phyloP scores from a whole-genome alignment of 2,888 invertebrate genomes.

The Brenthis daphne region DNA sequence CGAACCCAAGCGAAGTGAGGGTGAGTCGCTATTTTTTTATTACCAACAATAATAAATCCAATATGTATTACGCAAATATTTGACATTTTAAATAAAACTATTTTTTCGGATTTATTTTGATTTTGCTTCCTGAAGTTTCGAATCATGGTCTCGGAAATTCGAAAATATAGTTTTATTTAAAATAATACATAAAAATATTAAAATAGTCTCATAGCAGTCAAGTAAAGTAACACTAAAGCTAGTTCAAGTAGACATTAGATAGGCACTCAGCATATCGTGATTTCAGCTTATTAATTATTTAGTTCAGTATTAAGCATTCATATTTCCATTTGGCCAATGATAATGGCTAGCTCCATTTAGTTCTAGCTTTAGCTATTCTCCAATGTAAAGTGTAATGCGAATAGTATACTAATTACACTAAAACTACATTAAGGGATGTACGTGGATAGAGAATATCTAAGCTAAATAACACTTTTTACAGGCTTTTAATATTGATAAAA shows the following conservation, averaged over 20 bases:
- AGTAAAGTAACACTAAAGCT: not conserved
- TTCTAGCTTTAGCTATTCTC: constrained; percentile 23
- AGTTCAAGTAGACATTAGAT: not conserved
- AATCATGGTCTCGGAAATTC: too few species aligned
- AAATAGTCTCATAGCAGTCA: not conserved
- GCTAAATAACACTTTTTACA: not conserved
- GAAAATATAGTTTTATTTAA: too few species aligned
- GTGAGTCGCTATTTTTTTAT: too few species aligned
- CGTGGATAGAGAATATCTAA: constrained; percentile 5
- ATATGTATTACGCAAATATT: too few species aligned
- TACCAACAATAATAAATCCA: too few species aligned
- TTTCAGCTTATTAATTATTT: constrained; percentile 6
- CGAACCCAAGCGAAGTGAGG: too few species aligned
- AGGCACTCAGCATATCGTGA: not conserved
- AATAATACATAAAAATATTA: not conserved
- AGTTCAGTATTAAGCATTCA: constrained; percentile 27
- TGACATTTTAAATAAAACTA: too few species aligned
- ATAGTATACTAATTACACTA: constrained; percentile 30
- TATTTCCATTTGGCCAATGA: constrained; percentile 24
- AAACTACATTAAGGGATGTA: constrained; percentile 21
- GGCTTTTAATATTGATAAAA: too few species aligned
- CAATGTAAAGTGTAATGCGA: constrained; percentile 28
- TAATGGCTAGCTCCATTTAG: constrained; percentile 25
- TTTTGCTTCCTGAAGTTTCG: too few species aligned
- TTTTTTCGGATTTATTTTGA: too few species aligned